Evolutionary conservation across 53 echinoderm and acorn worm species (phyloP).

Genomic region (Apostichopus leukothele): DNA sequence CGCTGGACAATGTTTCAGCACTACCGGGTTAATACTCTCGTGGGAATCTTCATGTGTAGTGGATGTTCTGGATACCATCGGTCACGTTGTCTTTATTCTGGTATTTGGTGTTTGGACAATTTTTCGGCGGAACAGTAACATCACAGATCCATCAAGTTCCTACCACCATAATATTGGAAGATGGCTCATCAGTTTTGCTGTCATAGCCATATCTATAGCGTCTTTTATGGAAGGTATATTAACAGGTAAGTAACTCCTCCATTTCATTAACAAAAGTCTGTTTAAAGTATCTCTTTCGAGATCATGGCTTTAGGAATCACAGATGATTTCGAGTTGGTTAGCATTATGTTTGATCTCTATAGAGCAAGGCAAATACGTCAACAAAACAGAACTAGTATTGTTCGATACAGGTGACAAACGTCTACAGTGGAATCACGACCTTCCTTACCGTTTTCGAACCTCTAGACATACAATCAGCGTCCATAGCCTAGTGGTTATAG

Average conservation of each 20-base stretch:
- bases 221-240: constrained; percentile 9
- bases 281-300: no score
- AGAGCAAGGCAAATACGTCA: no score
- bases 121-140: neutral
- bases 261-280: no score
- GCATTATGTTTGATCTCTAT: no score
- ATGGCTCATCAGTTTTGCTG: neutral
- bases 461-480: no score
- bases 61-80: neutral
- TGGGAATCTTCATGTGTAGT: neutral
- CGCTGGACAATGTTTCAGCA: neutral
- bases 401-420: no score
- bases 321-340: no score
- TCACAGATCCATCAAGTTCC: neutral
- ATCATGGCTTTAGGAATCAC: no score
- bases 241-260: neutral
- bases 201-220: neutral
- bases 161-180: neutral
- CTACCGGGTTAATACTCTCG: neutral
- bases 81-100: neutral
- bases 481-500: no score
- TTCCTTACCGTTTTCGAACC: no score
- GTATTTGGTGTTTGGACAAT: neutral
- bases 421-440: no score
- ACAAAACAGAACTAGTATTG: no score